These are phyloP conservation scores for Aphis gossypii DNA, from an alignment of 1,140 invertebrate species.

Conservation along the genomic window DNA sequence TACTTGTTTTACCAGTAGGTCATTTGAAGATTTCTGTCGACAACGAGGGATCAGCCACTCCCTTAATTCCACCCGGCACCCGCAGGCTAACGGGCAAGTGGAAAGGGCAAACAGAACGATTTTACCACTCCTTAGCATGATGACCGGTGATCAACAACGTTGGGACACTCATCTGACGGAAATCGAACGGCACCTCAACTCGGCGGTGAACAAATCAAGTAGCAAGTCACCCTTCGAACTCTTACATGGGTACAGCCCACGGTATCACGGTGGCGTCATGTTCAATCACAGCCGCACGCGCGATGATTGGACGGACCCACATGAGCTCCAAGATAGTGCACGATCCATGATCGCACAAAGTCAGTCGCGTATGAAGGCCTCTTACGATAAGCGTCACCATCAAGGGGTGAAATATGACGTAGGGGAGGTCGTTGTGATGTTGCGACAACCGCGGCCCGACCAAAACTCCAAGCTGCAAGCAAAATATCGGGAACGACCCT, in stretches of 20 bases:
- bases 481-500: background rate
- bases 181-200: background rate
- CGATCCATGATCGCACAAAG: background rate
- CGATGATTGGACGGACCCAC: background rate
- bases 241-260: slow-evolving; percentile 14
- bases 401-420: background rate
- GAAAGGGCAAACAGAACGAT: no score
- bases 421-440: slow-evolving; percentile 6
- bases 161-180: slow-evolving; percentile 13
- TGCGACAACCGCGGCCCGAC: no score
- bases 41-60: background rate
- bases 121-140: background rate
- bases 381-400: background rate
- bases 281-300: background rate
- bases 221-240: background rate
- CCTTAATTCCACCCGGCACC: background rate
- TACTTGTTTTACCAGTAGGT: slow-evolving; percentile 6
- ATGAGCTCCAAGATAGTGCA: background rate
- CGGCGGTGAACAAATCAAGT: background rate
- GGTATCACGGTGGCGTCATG: background rate
- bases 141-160: background rate
- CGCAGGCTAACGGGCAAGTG: slow-evolving; percentile 1
- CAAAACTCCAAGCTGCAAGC: slow-evolving; percentile 5
- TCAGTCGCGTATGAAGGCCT: background rate
- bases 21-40: background rate